A percentile compares a stretch with the other conserved stretches of the same genome.
Evolutionary conservation across 2,797 vertebrate species (phyloP).

Genomic region (Mus minutoides): DNA sequence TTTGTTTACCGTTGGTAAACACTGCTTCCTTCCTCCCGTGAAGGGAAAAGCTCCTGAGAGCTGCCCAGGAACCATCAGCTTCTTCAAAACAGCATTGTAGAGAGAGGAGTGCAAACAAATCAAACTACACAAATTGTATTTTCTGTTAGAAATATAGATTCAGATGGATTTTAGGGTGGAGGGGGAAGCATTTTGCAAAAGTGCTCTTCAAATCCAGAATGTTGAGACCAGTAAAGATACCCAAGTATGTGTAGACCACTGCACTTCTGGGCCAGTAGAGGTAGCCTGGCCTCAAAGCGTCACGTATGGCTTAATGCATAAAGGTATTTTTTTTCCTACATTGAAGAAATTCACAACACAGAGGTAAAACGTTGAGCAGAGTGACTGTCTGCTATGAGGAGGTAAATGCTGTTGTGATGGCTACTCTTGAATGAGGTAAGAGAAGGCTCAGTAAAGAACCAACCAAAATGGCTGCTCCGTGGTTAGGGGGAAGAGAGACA

Average conservation of each 20-base stretch:
- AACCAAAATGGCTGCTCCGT: neutral
- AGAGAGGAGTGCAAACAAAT: constrained; percentile 74
- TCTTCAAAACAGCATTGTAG: constrained; percentile 72
- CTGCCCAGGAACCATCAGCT: constrained; percentile 66
- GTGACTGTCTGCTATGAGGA: neutral
- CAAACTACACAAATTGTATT: constrained; percentile 61
- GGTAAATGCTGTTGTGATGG: neutral
- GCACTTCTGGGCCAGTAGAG: neutral
- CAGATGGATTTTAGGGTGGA: neutral
- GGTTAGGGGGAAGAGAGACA: neutral
- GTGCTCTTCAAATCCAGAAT: constrained; percentile 34
- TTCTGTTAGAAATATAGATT: constrained; percentile 64
- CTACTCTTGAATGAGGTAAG: neutral
- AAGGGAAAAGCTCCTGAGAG: constrained; percentile 66
- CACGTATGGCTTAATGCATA: neutral
- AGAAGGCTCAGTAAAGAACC: neutral
- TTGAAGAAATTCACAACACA: constrained; percentile 19
- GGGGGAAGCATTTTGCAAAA: neutral
- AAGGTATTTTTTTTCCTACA: neutral
- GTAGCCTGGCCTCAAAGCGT: neutral
- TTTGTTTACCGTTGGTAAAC: constrained; percentile 70
- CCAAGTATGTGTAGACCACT: neutral
- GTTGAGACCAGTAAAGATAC: neutral
- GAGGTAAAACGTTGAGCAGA: neutral
- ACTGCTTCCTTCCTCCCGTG: neutral